phyloP scores from a whole-genome alignment of 1,140 invertebrate genomes.

The Tetranychus cinnabarinus region DNA sequence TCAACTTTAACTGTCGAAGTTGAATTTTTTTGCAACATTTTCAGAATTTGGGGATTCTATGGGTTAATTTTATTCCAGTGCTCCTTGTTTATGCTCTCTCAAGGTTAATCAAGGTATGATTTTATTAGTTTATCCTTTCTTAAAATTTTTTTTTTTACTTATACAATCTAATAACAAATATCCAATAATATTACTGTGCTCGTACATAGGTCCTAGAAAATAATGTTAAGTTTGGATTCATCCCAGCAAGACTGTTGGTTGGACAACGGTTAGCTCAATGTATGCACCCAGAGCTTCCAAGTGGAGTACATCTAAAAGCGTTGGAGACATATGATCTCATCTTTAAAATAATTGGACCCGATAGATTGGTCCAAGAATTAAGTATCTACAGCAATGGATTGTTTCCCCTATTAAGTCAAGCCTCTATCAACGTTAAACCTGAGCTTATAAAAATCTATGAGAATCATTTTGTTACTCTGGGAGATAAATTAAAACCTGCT shows the following conservation, averaged over 20 bases:
- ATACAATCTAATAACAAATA: too few relatives aligned
- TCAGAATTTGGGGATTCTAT: too few relatives aligned
- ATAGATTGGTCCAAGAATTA: conserved; percentile 52
- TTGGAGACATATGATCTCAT: conserved; percentile 81
- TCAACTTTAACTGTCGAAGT: too few relatives aligned
- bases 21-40: too few relatives aligned
- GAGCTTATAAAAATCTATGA: conserved; percentile 65
- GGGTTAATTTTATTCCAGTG: too few relatives aligned
- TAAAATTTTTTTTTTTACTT: too few relatives aligned
- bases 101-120: conserved; percentile 64
- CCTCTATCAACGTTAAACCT: conserved; percentile 71
- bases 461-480: conserved; percentile 66
- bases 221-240: conserved; percentile 61
- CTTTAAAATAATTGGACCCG: conserved; percentile 67
- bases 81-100: conserved; percentile 58
- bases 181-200: too few relatives aligned
- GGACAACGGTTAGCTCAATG: conserved; percentile 82
- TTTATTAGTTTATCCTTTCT: too few relatives aligned
- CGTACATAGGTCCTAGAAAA: conserved; percentile 34
- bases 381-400: conserved; percentile 70
- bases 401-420: conserved; percentile 66
- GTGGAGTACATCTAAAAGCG: conserved; percentile 76
- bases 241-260: conserved; percentile 68
- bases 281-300: conserved; percentile 71
- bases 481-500: conserved; percentile 49